Evolutionary conservation across 2,888 invertebrate species (phyloP), one percentile per base, ranked within the genome.

Genomic region (Lamellibrachia satsuma): DNA sequence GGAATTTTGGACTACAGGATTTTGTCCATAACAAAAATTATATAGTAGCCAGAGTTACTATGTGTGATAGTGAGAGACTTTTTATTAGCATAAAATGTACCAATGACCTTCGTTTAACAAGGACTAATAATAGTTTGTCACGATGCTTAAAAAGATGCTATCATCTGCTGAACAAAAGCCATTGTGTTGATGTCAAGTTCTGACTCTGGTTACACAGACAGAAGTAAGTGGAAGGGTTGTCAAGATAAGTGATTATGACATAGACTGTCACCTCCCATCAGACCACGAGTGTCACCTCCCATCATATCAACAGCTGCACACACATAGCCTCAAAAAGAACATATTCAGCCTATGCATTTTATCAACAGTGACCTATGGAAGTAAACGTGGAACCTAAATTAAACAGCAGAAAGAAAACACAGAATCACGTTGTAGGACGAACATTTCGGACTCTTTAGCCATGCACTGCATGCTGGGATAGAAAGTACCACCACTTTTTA

Each of bases 201-300:
- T 75, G 75, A n/a, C 22, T 75, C 75, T 15, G 15, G 75, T 75
- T 75, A 75, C 22, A 75, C 22, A 22, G 75, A 75, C 15, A 75
- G 22, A 22, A 15, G 6, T 15, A 3, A 75, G 75, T 75, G 11
- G 75, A 75, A 39, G 75, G 75, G n/a, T n/a, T 15, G 75, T 22
- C n/a, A 75, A 75, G 75, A 75, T 75, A 75, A 75, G n/a, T 75
- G 75, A 75, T 75, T 11, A 22, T 75, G 75, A 75, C 75, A 75
- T n/a, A 22, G 75, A 75, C 22, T 75, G 75, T 75, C 75, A 22
- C 22, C 75, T 75, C 75, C 6, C 15, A 75, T 22, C 75, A 22
- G n/a, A n/a, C n/a, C n/a, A n/a, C n/a, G n/a, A n/a, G n/a, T 75
- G 75, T 75, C 75, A 22, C 22, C 75, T 75, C 75, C 6, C 15